These are phyloP conservation scores for Leptinotarsa defecta DNA, from an alignment of 1,140 invertebrate genomes.

Conservation along the genomic window DNA sequence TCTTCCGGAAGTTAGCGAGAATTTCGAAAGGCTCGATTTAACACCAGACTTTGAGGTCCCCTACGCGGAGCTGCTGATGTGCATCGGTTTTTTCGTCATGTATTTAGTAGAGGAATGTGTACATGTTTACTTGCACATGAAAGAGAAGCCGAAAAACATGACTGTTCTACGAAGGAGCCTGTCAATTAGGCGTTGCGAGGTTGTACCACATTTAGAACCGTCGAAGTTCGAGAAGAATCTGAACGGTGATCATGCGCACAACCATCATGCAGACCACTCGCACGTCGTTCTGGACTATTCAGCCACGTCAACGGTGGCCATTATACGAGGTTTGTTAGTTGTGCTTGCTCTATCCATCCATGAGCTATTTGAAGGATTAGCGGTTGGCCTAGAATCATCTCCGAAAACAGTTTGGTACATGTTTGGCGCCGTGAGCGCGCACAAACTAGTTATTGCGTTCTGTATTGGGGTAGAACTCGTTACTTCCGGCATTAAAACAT, in stretches of 20 bases:
- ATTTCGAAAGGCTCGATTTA: conserved; percentile 63
- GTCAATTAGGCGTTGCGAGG: conserved; percentile 46
- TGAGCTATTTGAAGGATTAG: conserved; percentile 89
- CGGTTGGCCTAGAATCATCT: conserved; percentile 79
- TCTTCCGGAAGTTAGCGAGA: conserved; percentile 83
- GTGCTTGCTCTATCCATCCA: conserved; percentile 88
- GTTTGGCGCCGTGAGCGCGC: conserved; percentile 60
- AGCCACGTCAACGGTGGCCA: conserved; percentile 66
- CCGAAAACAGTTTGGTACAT: conserved; percentile 70
- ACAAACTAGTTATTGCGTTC: conserved; percentile 66
- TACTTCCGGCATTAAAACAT: conserved; percentile 49
- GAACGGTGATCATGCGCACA: not conserved
- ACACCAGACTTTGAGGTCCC: conserved; percentile 65
- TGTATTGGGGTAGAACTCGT: conserved; percentile 61
- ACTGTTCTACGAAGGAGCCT: conserved; percentile 40
- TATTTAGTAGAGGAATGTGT: conserved; percentile 84
- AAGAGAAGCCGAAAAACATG: conserved; percentile 51
- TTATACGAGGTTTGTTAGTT: conserved; percentile 75
- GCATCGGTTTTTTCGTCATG: conserved; percentile 81
- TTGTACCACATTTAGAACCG: not conserved
- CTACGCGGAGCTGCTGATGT: conserved; percentile 73
- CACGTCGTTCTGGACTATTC: conserved; percentile 58
- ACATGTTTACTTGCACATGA: conserved; percentile 67
- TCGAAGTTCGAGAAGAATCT: conserved; percentile 28
- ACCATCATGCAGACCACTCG: conserved; percentile 39